Percentiles rank a stretch among this genome's conserved stretches.
Evolutionary conservation across 2,797 vertebrate species (phyloP).

Genomic region (Holocentrus rufus): DNA sequence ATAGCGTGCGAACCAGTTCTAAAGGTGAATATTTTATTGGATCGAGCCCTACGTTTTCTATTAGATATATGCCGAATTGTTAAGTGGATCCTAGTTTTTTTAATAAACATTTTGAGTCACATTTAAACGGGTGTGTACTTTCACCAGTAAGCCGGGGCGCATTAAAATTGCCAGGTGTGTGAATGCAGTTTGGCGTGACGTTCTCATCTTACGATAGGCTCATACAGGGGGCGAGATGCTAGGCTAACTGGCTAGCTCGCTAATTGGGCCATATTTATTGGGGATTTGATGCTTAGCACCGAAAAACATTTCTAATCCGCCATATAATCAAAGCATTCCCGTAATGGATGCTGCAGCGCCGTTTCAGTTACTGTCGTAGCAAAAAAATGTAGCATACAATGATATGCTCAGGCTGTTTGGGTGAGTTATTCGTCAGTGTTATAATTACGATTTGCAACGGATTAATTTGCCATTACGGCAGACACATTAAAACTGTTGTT

Average conservation of each 20-base stretch:
- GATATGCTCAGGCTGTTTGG: background rate
- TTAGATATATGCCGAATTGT: constrained; percentile 38
- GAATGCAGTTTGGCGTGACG: constrained; percentile 20
- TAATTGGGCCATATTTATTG: constrained; percentile 65
- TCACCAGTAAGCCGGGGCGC: background rate
- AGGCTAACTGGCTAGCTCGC: constrained; percentile 65
- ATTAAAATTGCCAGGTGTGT: constrained; percentile 22
- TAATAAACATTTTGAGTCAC: accelerated
- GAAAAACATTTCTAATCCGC: constrained; percentile 4
- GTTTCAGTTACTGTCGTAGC: background rate
- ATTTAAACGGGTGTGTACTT: accelerated
- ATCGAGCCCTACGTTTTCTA: background rate
- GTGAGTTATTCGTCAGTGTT: background rate
- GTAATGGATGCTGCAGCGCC: background rate
- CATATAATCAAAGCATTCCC: background rate
- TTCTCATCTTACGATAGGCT: background rate
- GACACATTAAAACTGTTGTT: background rate
- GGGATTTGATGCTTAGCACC: constrained; percentile 20
- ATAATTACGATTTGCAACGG: background rate
- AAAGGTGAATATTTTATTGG: background rate
- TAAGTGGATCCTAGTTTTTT: background rate
- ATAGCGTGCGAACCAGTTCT: background rate
- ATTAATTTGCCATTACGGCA: background rate
- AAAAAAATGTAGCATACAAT: background rate
- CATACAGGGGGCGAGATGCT: constrained; percentile 44